These are phyloP conservation scores for Chrysolina oricalcia DNA, from an alignment of 2,888 invertebrate species.

Conservation along the genomic window DNA sequence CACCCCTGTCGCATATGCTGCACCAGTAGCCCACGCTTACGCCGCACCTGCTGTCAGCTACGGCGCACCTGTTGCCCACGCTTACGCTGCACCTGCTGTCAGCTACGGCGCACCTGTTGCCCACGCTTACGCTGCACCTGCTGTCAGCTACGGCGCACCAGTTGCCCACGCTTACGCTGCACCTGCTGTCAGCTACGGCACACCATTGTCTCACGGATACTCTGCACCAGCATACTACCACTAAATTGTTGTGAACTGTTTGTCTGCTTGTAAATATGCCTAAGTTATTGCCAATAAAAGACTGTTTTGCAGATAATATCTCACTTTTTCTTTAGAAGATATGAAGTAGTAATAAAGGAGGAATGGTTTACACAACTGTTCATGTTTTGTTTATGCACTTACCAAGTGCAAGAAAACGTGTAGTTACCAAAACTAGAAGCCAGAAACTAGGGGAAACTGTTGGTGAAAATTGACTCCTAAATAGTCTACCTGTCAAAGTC, in stretches of 20 bases:
- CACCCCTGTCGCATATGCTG: conserved; percentile 39
- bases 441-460: no score
- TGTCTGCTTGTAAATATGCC: conserved; percentile 15
- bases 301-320: background rate
- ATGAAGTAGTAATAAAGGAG: no score
- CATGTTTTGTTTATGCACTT: no score
- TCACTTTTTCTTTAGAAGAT: background rate
- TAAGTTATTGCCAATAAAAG: conserved; percentile 4
- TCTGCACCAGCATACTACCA: conserved; percentile 50
- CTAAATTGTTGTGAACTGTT: background rate
- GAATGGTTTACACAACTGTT: no score
- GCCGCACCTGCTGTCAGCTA: conserved; percentile 31
- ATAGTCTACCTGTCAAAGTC: no score
- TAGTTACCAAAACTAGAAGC: no score
- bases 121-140: conserved; percentile 34
- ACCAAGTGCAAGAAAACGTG: no score
- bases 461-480: no score
- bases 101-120: conserved; percentile 44
- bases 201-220: conserved; percentile 44
- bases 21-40: conserved; percentile 41
- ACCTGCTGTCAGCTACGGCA: conserved; percentile 38
- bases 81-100: conserved; percentile 30
- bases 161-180: conserved; percentile 44
- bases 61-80: conserved; percentile 41
- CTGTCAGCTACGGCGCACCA: conserved; percentile 41